These are phyloP conservation scores for Tiphia femorata DNA, from an alignment of 2,888 invertebrate species.

Conservation along the genomic window DNA sequence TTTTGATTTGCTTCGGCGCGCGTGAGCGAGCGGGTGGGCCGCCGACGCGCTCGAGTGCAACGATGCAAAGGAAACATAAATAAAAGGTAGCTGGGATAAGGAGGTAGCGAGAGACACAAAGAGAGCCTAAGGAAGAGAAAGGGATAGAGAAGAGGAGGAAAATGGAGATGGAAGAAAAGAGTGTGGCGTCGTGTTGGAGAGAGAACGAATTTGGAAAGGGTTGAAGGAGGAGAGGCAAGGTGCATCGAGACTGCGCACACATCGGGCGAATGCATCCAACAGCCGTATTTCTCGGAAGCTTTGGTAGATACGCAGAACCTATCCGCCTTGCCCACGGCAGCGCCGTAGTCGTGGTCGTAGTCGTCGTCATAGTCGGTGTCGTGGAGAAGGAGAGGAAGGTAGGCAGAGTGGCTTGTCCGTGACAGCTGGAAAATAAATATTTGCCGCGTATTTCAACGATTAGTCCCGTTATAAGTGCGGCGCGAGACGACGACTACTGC, in stretches of 20 bases:
- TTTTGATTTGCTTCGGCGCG: slow-evolving; percentile 38
- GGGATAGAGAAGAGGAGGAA: neutral
- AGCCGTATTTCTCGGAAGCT: slow-evolving; percentile 47
- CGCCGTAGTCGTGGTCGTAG: no score
- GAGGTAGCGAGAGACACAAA: no score
- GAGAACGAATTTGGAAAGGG: neutral
- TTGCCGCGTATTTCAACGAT: slow-evolving; percentile 59
- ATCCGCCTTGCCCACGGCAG: slow-evolving; percentile 30
- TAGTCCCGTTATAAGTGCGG: slow-evolving; percentile 51
- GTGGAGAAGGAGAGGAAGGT: slow-evolving; percentile 9
- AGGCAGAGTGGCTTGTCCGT: slow-evolving; percentile 44
- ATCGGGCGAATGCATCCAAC: slow-evolving; percentile 35
- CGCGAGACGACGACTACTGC: slow-evolving; percentile 37
- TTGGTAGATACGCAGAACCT: slow-evolving; percentile 32
- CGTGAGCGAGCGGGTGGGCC: no score
- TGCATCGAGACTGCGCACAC: slow-evolving; percentile 14
- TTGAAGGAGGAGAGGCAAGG: neutral
- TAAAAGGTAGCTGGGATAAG: slow-evolving; percentile 46
- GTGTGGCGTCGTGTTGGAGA: neutral
- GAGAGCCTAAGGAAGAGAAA: neutral
- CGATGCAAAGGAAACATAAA: slow-evolving; percentile 45
- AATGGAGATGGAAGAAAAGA: neutral
- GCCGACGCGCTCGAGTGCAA: no score
- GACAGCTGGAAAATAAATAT: slow-evolving; percentile 59
- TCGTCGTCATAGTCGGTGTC: no score